Conservation (phyloP, 2,797 vertebrate species). For the Psittacula derbiana region DNA sequence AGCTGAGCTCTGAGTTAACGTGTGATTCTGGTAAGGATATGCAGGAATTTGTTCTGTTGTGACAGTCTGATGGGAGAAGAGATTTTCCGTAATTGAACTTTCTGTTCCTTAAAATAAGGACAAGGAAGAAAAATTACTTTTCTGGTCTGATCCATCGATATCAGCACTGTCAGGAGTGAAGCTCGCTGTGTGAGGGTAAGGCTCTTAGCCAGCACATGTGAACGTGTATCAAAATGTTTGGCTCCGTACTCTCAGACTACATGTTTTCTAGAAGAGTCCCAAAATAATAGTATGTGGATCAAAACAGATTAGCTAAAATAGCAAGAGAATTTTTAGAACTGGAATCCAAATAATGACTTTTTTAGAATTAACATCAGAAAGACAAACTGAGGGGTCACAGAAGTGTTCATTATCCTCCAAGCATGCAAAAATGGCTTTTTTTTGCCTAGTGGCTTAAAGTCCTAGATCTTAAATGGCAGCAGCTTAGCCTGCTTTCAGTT, state of each 20-base stretch:
- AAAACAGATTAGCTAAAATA: constrained; percentile 9
- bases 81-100: neutral
- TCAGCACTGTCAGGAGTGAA: neutral
- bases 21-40: neutral
- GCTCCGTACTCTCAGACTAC: neutral
- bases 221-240: neutral
- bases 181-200: neutral
- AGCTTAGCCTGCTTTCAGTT: constrained; percentile 54
- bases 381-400: neutral
- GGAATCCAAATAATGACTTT: neutral
- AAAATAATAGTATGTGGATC: neutral
- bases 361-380: neutral
- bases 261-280: neutral
- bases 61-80: neutral
- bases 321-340: neutral
- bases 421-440: neutral
- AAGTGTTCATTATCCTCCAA: constrained; percentile 15
- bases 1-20: neutral
- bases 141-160: neutral
- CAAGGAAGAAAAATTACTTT: neutral
- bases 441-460: neutral
- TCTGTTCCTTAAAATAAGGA: constrained; percentile 6
- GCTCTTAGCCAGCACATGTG: neutral
- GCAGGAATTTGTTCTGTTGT: neutral
- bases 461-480: constrained; percentile 55